These are phyloP conservation scores for Aspidiotus destructor DNA, from an alignment of 2,888 invertebrate species.

Conservation along the genomic window DNA sequence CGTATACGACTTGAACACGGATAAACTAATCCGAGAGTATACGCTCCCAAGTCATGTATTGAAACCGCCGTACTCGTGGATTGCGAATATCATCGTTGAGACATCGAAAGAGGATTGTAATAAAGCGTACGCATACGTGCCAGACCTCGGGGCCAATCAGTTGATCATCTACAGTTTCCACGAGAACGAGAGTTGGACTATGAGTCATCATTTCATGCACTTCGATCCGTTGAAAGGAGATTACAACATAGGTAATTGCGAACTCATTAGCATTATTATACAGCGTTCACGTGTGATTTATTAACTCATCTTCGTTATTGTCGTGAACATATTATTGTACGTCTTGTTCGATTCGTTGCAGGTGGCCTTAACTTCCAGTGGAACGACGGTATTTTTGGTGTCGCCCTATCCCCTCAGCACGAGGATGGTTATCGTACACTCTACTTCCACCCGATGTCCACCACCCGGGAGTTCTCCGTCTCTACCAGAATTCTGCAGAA, in stretches of 20 bases:
- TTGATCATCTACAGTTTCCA: constrained; percentile 66
- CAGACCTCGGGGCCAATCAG: constrained; percentile 60
- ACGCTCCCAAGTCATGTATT: constrained; percentile 56
- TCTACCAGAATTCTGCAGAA: constrained; percentile 62
- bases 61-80: constrained; percentile 61
- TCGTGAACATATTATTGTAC: too few species aligned
- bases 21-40: constrained; percentile 59
- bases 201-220: constrained; percentile 63
- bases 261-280: too few species aligned
- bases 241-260: constrained; percentile 56
- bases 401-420: constrained; percentile 55
- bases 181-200: constrained; percentile 65
- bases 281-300: too few species aligned
- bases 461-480: constrained; percentile 68
- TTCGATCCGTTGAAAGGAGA: constrained; percentile 65
- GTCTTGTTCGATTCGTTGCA: constrained; percentile 39
- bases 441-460: constrained; percentile 73
- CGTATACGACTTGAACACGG: constrained; percentile 65
- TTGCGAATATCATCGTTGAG: constrained; percentile 70
- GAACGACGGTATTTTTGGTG: constrained; percentile 71
- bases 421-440: constrained; percentile 47
- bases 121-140: constrained; percentile 64
- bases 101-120: constrained; percentile 59
- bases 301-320: too few species aligned
- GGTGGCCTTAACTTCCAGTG: constrained; percentile 64